Conservation (phyloP, 2,888 invertebrate genomes). For the Scelioninae gen. 2 region DNA sequence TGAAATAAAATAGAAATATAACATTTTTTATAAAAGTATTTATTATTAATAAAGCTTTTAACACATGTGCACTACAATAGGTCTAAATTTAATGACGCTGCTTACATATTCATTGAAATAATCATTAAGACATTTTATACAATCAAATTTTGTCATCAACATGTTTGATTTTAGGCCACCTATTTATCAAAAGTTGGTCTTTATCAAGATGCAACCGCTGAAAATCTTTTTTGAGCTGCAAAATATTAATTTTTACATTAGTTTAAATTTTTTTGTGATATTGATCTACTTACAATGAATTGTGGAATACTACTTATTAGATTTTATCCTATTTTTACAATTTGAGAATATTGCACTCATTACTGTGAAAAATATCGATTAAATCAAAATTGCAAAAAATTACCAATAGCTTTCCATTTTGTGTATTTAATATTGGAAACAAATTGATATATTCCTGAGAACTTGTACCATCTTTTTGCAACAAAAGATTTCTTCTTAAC, state of each 20-base stretch:
- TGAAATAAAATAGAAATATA: too few relatives aligned
- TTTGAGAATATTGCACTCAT: too few relatives aligned
- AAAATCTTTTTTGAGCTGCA: slow-evolving; percentile 10
- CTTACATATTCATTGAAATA: too few relatives aligned
- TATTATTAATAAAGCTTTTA: too few relatives aligned
- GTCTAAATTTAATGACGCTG: too few relatives aligned
- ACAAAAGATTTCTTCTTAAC: neutral
- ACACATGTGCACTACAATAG: too few relatives aligned
- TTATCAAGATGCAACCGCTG: neutral
- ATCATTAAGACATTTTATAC: too few relatives aligned
- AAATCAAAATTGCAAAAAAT: neutral
- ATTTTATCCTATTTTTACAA: neutral
- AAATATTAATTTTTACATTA: neutral
- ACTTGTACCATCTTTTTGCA: neutral
- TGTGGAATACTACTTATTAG: too few relatives aligned
- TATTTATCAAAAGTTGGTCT: neutral
- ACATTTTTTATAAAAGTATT: too few relatives aligned
- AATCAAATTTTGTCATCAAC: too few relatives aligned
- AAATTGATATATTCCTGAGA: neutral
- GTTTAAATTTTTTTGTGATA: neutral
- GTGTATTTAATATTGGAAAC: neutral
- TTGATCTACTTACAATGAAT: too few relatives aligned
- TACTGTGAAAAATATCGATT: neutral
- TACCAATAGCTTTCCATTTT: slow-evolving; percentile 1
- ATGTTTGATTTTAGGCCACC: slow-evolving; percentile 1